Evolutionary conservation across 2,888 invertebrate species (phyloP), one percentile per base, ranked within the genome.

Genomic region (Caenorhabditis sp.): DNA sequence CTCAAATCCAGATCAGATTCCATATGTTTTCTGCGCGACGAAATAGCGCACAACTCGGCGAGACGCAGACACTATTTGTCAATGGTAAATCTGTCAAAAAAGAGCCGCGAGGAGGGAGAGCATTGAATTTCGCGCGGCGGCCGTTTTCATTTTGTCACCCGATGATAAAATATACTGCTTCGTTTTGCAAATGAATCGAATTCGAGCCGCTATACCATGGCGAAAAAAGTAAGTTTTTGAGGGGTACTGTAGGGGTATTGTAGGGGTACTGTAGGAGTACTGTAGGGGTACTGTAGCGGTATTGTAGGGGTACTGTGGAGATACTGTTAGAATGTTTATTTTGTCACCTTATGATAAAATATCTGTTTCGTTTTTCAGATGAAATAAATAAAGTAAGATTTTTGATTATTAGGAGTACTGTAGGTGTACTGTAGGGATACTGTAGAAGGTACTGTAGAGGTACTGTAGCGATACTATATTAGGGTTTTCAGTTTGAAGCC

Each of bases 151-250:
- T 43, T 43, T 43, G 12, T 43, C 43, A 43, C 43, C 12, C 43
- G 17, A 17, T 43, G 12, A 8, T 36, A 8, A 10, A 10, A 36
- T 36, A 8, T 36, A 8, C 36, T 23, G 23, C 52, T 27, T 26
- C 8, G 49, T 53, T 54, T 23, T 49, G 23, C 12, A 14, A 17
- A 70, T 70, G 70, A 70, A 70, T 36, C 49, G 64, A n/a, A 65
- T 70, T 27, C 38, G 70, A 52, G 70, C 70, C 56, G 70, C 61
- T 52, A 62, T 70, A 58, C 70, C 70, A 36, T 36, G 36, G 36
- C 5, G 36, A 10, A 36, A 36, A 36, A 36, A 36, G 36, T 36
- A 10, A 36, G 36, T 36, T n/a, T n/a, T n/a, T n/a, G n/a, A n/a
- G n/a, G n/a, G 36, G 36, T 36, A 36, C 36, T 36, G 36, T 36